A percentile compares a stretch with the other conserved stretches of the same genome.
phyloP scores from a whole-genome alignment of 2,113 vertebrate genomes.

The Istiophorus platypterus region DNA sequence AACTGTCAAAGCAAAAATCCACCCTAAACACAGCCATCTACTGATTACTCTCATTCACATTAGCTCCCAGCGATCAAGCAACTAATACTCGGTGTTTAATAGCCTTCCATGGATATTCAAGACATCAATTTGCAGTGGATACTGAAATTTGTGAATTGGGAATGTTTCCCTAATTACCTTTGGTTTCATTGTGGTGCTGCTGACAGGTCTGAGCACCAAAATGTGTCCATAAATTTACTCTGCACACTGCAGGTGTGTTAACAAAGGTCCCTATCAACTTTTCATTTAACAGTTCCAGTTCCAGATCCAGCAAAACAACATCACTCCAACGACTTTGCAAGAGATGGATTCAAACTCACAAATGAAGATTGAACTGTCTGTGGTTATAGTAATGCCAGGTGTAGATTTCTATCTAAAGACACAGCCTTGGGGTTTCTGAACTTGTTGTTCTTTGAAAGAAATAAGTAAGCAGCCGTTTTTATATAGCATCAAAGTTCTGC shows the following conservation, averaged over 20 bases:
- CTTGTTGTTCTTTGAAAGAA: constrained; percentile 19
- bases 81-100: constrained; percentile 61
- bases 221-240: constrained; percentile 33
- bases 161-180: constrained; percentile 54
- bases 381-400: background rate
- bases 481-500: constrained; percentile 31
- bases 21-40: constrained; percentile 28
- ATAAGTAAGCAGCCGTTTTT: constrained; percentile 28
- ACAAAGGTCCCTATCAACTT: constrained; percentile 25
- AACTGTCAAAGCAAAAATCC: constrained; percentile 57
- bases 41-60: constrained; percentile 63
- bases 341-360: constrained; percentile 6
- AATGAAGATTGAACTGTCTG: constrained; percentile 2
- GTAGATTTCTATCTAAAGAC: constrained; percentile 14
- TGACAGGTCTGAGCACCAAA: constrained; percentile 32
- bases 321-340: constrained; percentile 22
- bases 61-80: constrained; percentile 58
- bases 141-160: constrained; percentile 46
- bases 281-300: background rate
- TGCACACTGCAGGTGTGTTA: background rate
- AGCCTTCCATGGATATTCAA: constrained; percentile 41
- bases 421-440: constrained; percentile 12
- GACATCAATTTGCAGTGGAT: constrained; percentile 34
- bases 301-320: constrained; percentile 33
- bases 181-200: constrained; percentile 45